Conservation (phyloP, 2,888 invertebrate genomes). For the Melipona beecheii region DNA sequence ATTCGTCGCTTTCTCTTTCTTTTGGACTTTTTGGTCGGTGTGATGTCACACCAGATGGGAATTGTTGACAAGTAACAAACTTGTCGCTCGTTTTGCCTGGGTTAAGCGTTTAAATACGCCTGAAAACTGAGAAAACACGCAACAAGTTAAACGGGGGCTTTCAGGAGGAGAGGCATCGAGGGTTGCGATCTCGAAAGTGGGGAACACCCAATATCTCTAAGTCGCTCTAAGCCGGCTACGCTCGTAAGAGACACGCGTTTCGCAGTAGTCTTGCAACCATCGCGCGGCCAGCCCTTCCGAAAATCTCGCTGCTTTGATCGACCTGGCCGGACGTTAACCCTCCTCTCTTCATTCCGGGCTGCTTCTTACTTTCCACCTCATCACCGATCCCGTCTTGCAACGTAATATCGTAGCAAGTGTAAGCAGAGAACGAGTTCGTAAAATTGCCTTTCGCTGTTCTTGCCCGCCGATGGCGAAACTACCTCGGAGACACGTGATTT, state of each 20-base stretch:
- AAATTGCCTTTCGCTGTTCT: constrained; percentile 39
- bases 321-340: constrained; percentile 53
- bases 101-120: no score
- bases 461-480: constrained; percentile 35
- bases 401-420: constrained; percentile 40
- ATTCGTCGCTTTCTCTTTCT: no score
- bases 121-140: no score
- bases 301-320: constrained; percentile 47
- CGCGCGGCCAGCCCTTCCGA: constrained; percentile 32
- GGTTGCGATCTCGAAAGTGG: constrained; percentile 6
- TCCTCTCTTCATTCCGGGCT: constrained; percentile 20
- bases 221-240: constrained; percentile 5
- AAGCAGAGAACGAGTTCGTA: constrained; percentile 50
- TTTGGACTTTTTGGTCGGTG: no score
- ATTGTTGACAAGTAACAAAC: no score
- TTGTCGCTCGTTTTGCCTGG: no score
- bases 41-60: no score
- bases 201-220: constrained; percentile 46
- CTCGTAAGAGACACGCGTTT: constrained; percentile 11
- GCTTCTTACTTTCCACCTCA: constrained; percentile 32
- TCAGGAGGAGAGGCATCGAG: neutral
- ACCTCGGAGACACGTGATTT: neutral
- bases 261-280: constrained; percentile 16
- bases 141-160: no score
- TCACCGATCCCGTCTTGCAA: constrained; percentile 20